phyloP scores from a whole-genome alignment of 2,113 vertebrate species.

The Ageneiosus marmoratus region DNA sequence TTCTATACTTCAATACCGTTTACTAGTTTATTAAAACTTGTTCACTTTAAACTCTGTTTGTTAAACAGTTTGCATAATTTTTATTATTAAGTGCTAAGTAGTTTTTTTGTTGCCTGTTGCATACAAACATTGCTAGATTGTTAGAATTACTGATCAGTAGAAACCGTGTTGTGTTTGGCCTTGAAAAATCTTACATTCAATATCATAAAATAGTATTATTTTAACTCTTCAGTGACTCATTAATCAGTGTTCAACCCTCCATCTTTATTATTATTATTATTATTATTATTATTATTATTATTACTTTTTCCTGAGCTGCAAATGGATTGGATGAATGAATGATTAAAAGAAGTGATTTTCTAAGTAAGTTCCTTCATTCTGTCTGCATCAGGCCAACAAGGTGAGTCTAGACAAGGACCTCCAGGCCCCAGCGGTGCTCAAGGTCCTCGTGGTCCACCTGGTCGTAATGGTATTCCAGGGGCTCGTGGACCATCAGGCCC shows the following conservation, averaged over 20 bases:
- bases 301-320: neutral
- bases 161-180: neutral
- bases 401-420: conserved; percentile 87
- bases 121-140: neutral
- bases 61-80: neutral
- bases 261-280: neutral
- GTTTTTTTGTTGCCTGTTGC: neutral
- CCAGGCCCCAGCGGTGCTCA: conserved; percentile 83
- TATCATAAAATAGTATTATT: neutral
- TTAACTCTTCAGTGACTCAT: neutral
- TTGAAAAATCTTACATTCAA: neutral
- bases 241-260: neutral
- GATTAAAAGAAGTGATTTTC: conserved; percentile 18
- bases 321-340: neutral
- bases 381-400: conserved; percentile 79
- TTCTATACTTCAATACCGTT: neutral
- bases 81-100: neutral
- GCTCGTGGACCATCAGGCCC: conserved; percentile 87
- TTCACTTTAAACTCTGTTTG: neutral
- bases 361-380: conserved; percentile 16
- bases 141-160: neutral
- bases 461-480: conserved; percentile 86
- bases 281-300: too few relatives aligned
- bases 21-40: neutral
- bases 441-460: conserved; percentile 86